phyloP scores from a whole-genome alignment of 2,888 invertebrate species.

The Drosophila merina region DNA sequence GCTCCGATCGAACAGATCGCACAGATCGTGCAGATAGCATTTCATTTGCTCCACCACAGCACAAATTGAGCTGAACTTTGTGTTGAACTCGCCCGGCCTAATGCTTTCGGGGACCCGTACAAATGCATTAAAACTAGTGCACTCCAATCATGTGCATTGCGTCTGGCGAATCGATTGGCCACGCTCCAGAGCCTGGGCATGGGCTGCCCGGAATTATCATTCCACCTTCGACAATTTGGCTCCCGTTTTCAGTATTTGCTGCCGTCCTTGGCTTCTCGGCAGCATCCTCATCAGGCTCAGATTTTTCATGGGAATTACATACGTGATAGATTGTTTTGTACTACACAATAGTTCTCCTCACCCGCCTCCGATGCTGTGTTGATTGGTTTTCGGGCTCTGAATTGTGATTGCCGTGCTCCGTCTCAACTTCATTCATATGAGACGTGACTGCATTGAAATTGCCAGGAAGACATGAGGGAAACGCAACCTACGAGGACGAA shows the following conservation, averaged over 20 bases:
- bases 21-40: slow-evolving; percentile 76
- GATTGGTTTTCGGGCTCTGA: slow-evolving; percentile 58
- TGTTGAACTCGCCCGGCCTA: slow-evolving; percentile 56
- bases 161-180: slow-evolving; percentile 73
- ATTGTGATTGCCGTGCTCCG: slow-evolving; percentile 50
- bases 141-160: slow-evolving; percentile 68
- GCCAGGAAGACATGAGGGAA: slow-evolving; percentile 19
- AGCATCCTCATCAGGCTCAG: slow-evolving; percentile 26
- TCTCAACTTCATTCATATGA: slow-evolving; percentile 74
- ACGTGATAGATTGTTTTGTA: slow-evolving; percentile 77
- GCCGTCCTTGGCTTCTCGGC: slow-evolving; percentile 5
- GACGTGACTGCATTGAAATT: slow-evolving; percentile 76
- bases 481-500: slow-evolving; percentile 16
- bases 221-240: slow-evolving; percentile 79
- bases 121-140: slow-evolving; percentile 67
- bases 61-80: slow-evolving; percentile 62
- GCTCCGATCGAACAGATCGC: slow-evolving; percentile 50
- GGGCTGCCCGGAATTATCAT: slow-evolving; percentile 70
- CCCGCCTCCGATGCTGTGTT: slow-evolving; percentile 38
- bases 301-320: slow-evolving; percentile 83
- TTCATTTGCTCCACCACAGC: slow-evolving; percentile 69
- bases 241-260: slow-evolving; percentile 58
- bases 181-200: slow-evolving; percentile 62
- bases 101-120: slow-evolving; percentile 26
- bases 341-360: slow-evolving; percentile 22